Percentiles rank a stretch among this genome's conserved stretches.
Evolutionary conservation across 2,797 vertebrate genomes (phyloP).

Genomic region (Neoniphon sammara): DNA sequence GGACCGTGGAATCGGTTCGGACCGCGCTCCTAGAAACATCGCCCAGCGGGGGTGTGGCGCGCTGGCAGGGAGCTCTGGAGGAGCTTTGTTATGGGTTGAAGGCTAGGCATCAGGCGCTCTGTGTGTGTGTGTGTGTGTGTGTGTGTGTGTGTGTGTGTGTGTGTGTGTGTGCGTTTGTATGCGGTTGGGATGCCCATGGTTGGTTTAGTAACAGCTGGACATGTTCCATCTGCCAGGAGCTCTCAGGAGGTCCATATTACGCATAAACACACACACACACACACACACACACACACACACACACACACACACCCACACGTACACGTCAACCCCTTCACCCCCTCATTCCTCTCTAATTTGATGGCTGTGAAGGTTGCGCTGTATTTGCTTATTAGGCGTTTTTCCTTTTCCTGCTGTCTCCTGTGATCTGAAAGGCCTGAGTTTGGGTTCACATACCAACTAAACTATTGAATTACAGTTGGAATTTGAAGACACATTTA

Average conservation of each 20-base stretch:
- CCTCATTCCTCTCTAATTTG: constrained; percentile 1
- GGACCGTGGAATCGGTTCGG: constrained; percentile 72
- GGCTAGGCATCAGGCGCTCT: constrained; percentile 1
- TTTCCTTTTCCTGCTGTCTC: not conserved
- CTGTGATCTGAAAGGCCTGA: not conserved
- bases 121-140: not conserved
- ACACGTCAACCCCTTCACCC: not conserved
- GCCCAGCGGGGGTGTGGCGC: constrained; percentile 41
- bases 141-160: constrained; percentile 14
- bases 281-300: constrained; percentile 10
- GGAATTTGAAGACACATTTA: not conserved
- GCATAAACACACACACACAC: constrained; percentile 1
- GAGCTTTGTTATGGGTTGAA: constrained; percentile 43
- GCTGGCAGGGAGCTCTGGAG: constrained; percentile 33
- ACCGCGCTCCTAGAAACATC: constrained; percentile 63
- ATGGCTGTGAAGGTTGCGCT: not conserved
- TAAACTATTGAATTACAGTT: not conserved
- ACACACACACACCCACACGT: constrained; percentile 11
- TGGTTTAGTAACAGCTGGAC: constrained; percentile 65
- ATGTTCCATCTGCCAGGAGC: constrained; percentile 86
- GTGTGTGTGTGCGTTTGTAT: constrained; percentile 22
- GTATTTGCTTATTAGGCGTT: not conserved
- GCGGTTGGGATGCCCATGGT: constrained; percentile 71
- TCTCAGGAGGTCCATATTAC: constrained; percentile 17
- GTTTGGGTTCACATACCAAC: not conserved